phyloP scores from a whole-genome alignment of 2,113 vertebrate genomes.

The Aldabrachelys gigantea region DNA sequence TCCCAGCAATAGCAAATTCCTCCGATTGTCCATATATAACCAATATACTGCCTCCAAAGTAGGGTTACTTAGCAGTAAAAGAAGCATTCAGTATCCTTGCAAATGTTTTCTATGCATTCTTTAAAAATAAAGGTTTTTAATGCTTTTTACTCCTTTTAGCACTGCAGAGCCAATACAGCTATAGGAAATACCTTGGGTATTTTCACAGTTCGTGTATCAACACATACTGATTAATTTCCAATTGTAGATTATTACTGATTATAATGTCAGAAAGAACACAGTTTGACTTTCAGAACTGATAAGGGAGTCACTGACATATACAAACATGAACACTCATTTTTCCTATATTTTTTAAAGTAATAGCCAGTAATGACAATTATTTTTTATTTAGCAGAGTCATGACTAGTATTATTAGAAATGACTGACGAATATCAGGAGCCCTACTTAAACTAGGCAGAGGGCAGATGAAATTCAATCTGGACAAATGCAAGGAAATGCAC shows the following conservation, averaged over 20 bases:
- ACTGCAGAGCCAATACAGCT: neutral
- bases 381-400: neutral
- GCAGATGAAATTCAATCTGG: neutral
- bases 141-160: neutral
- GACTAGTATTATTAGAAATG: neutral
- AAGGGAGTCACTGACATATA: slow-evolving; percentile 7
- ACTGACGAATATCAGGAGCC: neutral
- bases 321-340: neutral
- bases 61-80: neutral
- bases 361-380: neutral
- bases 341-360: neutral
- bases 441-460: neutral
- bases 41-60: neutral
- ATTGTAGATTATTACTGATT: neutral
- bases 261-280: slow-evolving; percentile 14
- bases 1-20: neutral
- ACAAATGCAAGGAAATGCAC: neutral
- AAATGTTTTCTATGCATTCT: neutral
- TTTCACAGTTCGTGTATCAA: slow-evolving; percentile 22
- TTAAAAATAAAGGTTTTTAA: neutral
- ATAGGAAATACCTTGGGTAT: neutral
- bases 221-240: neutral
- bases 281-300: slow-evolving; percentile 24
- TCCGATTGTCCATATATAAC: neutral
- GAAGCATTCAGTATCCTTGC: neutral